Percentiles rank a stretch among this genome's conserved stretches.
Conservation (phyloP, 2,888 invertebrate genomes). For the Calliphora vomitoria region DNA sequence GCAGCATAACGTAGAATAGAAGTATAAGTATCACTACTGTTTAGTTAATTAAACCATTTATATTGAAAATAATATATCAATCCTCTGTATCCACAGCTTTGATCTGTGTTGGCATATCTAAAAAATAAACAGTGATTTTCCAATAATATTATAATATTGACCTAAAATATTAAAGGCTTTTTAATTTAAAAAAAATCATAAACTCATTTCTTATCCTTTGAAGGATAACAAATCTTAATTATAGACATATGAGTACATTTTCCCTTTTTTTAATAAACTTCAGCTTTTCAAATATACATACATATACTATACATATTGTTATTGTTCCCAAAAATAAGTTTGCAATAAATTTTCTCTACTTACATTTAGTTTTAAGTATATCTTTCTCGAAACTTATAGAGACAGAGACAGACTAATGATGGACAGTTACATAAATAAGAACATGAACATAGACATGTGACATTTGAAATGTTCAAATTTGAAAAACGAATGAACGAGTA, state of each 20-base stretch:
- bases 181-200: background rate
- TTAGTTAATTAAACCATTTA: too few relatives aligned
- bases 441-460: conserved; percentile 72
- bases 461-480: conserved; percentile 72
- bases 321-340: conserved; percentile 30
- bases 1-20: too few relatives aligned
- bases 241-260: conserved; percentile 7
- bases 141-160: background rate
- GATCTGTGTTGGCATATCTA: too few relatives aligned
- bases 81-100: too few relatives aligned
- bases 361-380: conserved; percentile 54
- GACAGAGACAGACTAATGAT: conserved; percentile 71
- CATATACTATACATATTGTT: background rate
- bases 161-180: background rate
- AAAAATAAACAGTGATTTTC: too few relatives aligned
- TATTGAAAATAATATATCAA: too few relatives aligned
- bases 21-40: too few relatives aligned
- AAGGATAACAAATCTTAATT: conserved; percentile 41
- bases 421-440: conserved; percentile 74
- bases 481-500: conserved; percentile 53
- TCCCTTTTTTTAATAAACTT: background rate
- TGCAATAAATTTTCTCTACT: conserved; percentile 53
- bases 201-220: background rate
- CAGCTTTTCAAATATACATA: background rate
- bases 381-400: conserved; percentile 53